Percentiles rank a stretch among this genome's conserved stretches.
phyloP scores from a whole-genome alignment of 2,113 vertebrate genomes.

The Thinocorus orbignyianus region DNA sequence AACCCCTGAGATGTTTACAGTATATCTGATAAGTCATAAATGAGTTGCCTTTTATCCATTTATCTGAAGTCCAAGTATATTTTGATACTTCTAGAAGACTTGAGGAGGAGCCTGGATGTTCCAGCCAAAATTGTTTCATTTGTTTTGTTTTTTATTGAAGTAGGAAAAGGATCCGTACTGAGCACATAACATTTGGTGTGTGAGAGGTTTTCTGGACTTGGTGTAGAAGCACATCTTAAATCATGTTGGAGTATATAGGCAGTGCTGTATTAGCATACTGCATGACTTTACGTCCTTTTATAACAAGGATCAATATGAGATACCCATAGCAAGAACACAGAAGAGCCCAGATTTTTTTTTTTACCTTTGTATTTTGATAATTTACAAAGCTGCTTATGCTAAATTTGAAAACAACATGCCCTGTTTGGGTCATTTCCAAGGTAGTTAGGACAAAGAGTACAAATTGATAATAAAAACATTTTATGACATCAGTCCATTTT shows the following conservation, averaged over 20 bases:
- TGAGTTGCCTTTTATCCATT: not conserved
- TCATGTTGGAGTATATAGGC: not conserved
- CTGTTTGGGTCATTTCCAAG: not conserved
- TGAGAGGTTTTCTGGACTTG: not conserved
- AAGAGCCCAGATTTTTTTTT: not conserved
- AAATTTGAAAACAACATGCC: not conserved
- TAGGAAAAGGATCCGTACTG: not conserved
- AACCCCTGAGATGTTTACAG: not conserved
- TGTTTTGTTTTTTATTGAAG: not conserved
- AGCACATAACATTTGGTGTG: not conserved
- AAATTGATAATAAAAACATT: not conserved
- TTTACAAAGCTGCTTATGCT: not conserved
- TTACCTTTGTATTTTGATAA: not conserved
- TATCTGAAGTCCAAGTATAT: not conserved
- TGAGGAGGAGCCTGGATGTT: not conserved
- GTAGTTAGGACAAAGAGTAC: not conserved
- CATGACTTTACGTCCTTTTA: not conserved
- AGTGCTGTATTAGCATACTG: not conserved
- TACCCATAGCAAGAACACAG: not conserved
- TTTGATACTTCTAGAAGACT: not conserved
- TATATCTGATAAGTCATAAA: not conserved
- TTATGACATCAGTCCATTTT: not conserved
- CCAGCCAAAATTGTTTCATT: not conserved
- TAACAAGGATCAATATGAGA: not conserved
- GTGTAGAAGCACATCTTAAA: not conserved